phyloP scores from a whole-genome alignment of 2,113 vertebrate species.

The Lasiurus borealis region DNA sequence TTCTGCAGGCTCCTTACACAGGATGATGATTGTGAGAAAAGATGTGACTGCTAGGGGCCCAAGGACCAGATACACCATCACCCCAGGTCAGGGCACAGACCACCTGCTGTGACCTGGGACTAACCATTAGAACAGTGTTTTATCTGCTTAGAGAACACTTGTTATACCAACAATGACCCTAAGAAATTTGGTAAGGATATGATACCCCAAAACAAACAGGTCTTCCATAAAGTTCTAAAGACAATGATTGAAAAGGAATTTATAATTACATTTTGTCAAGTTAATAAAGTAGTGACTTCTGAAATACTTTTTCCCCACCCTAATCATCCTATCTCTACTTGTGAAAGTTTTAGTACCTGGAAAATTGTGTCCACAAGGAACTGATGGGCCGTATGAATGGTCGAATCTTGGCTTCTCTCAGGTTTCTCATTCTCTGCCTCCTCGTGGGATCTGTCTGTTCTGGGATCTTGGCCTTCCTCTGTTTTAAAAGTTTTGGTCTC shows the following conservation, averaged over 20 bases:
- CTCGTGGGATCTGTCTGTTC: conserved; percentile 75
- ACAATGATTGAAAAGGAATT: conserved; percentile 22
- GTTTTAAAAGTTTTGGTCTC: conserved; percentile 85
- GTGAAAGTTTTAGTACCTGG: conserved; percentile 80
- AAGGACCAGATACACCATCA: no score
- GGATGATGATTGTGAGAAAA: not conserved
- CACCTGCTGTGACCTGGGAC: not conserved
- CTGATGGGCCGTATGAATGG: conserved; percentile 93
- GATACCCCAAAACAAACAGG: not conserved
- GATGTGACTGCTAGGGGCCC: no score
- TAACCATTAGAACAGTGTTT: not conserved
- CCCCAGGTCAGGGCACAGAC: no score
- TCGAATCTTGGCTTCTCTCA: conserved; percentile 91
- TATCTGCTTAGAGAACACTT: not conserved
- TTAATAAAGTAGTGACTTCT: not conserved
- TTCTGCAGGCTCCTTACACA: not conserved
- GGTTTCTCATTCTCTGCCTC: conserved; percentile 82
- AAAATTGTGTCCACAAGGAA: conserved; percentile 86
- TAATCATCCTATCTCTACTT: not conserved
- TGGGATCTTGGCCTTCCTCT: conserved; percentile 80
- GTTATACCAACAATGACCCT: not conserved
- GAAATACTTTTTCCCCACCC: not conserved
- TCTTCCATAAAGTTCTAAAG: not conserved
- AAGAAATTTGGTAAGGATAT: not conserved
- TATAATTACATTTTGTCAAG: not conserved